Conservation (phyloP, 2,888 invertebrate genomes). For the Onchidella celtica region DNA sequence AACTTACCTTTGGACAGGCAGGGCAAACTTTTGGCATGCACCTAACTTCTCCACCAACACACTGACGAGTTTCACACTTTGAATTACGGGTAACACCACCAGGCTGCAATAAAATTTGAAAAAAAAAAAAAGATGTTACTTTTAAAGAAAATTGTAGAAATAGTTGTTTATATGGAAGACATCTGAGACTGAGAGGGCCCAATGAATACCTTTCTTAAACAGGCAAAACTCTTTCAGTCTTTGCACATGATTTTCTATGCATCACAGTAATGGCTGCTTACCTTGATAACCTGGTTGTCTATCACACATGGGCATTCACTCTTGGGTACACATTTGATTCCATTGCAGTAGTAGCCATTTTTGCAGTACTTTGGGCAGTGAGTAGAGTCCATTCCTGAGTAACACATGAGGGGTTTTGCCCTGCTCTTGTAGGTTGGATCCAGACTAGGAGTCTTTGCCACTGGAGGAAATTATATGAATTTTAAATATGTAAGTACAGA, state of each 20-base stretch:
- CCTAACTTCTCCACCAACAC: constrained; percentile 85
- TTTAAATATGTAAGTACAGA: too few species aligned
- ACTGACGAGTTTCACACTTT: constrained; percentile 89
- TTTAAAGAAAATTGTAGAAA: neutral
- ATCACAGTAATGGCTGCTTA: too few species aligned
- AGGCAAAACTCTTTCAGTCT: too few species aligned
- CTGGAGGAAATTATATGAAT: too few species aligned
- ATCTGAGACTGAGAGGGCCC: too few species aligned
- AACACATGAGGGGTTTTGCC: constrained; percentile 55
- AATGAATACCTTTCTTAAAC: too few species aligned
- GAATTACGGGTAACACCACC: constrained; percentile 83
- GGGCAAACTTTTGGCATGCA: constrained; percentile 87
- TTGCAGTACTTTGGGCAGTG: constrained; percentile 81
- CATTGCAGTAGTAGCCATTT: constrained; percentile 86
- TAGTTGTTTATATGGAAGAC: too few species aligned
- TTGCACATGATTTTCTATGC: too few species aligned
- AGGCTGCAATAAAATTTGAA: too few species aligned
- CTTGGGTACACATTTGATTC: constrained; percentile 86
- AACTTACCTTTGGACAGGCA: constrained; percentile 82
- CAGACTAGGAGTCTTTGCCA: too few species aligned
- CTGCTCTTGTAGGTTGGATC: too few species aligned
- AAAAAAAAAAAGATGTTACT: constrained; percentile 2
- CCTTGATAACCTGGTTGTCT: constrained; percentile 54
- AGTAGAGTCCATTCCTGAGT: constrained; percentile 70
- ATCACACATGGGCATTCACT: constrained; percentile 88